Percentiles rank a stretch among this genome's conserved stretches.
phyloP scores from a whole-genome alignment of 2,888 invertebrate species.

The Sipha maydis region DNA sequence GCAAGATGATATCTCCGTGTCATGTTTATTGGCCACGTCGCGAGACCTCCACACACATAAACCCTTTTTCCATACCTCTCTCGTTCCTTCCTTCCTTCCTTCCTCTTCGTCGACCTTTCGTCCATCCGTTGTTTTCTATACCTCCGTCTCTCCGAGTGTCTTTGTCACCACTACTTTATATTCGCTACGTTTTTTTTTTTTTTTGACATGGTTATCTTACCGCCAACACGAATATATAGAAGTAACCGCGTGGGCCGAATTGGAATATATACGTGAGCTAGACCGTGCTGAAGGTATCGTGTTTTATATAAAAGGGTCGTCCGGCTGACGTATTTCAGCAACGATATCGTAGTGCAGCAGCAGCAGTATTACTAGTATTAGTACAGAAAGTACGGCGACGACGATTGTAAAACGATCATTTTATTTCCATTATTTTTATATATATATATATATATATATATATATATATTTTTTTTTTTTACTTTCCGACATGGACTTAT shows the following conservation, averaged over 20 bases:
- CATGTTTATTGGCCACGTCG: constrained; percentile 57
- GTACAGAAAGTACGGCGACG: constrained; percentile 19
- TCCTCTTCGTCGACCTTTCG: background rate
- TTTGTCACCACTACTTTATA: background rate
- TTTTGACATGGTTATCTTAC: constrained; percentile 7
- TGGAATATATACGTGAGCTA: constrained; percentile 28
- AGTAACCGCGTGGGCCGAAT: constrained; percentile 49
- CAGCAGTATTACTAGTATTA: background rate
- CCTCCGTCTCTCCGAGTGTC: background rate
- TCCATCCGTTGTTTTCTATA: background rate
- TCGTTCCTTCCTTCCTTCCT: background rate
- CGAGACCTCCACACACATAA: constrained; percentile 34
- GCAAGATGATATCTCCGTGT: constrained; percentile 49
- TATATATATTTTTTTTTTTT: background rate
- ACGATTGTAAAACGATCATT: constrained; percentile 16
- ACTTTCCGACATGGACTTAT: background rate
- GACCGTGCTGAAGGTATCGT: constrained; percentile 46
- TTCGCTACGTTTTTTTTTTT: constrained; percentile 5
- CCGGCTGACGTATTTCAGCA: constrained; percentile 37
- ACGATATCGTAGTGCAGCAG: background rate
- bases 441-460: background rate
- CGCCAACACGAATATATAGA: constrained; percentile 26
- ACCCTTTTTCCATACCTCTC: constrained; percentile 27
- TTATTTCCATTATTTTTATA: background rate
- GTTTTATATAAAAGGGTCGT: constrained; percentile 55